Evolutionary conservation across 2,113 vertebrate genomes (phyloP).

Genomic region (Hepsetus odoe): DNA sequence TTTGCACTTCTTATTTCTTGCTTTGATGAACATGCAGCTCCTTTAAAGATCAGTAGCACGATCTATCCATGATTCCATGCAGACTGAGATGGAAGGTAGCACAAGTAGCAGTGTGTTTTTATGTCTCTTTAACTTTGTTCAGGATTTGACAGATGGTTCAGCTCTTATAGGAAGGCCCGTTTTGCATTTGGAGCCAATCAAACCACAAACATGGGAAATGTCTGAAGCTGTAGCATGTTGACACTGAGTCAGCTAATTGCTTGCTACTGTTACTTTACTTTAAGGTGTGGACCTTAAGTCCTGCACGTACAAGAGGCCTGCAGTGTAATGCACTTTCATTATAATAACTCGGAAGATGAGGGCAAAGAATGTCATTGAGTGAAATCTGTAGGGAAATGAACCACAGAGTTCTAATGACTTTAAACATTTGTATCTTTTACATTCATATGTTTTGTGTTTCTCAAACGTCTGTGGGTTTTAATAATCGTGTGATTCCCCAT

Average conservation of each 20-base stretch:
- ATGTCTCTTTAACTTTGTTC: conserved; percentile 17
- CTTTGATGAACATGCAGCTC: not conserved
- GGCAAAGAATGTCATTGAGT: not conserved
- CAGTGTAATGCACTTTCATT: not conserved
- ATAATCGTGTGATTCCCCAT: not conserved
- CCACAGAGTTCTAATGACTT: not conserved
- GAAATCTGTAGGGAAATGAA: conserved; percentile 12
- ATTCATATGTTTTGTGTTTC: not conserved
- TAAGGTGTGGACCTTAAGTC: not conserved
- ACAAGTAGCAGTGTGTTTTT: conserved; percentile 33
- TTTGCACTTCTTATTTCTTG: not conserved
- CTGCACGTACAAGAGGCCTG: not conserved
- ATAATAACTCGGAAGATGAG: conserved; percentile 4
- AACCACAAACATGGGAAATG: conserved; percentile 45
- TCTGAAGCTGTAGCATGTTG: conserved; percentile 27
- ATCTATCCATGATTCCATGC: conserved; percentile 34
- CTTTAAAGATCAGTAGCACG: not conserved
- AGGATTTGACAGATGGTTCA: not conserved
- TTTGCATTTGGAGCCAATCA: conserved; percentile 16
- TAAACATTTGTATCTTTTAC: not conserved
- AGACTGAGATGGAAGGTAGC: conserved; percentile 44
- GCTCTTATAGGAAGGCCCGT: not conserved
- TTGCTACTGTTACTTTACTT: conserved; percentile 9
- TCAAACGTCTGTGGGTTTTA: not conserved
- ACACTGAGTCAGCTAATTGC: not conserved